phyloP scores from a whole-genome alignment of 2,888 invertebrate genomes.

The Serripes groenlandicus region DNA sequence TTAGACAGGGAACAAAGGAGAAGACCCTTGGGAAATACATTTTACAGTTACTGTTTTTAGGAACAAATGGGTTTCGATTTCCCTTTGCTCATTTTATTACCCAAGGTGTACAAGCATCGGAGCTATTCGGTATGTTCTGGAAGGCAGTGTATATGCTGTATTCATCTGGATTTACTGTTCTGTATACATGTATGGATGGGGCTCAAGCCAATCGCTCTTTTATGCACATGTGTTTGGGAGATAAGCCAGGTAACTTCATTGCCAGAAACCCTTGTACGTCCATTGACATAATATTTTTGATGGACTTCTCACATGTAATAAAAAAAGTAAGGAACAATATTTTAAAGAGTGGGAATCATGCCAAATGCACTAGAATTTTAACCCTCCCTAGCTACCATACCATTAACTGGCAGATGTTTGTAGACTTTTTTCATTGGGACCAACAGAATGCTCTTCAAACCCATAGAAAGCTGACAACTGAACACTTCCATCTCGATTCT shows the following conservation, averaged over 20 bases:
- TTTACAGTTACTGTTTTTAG: conserved; percentile 59
- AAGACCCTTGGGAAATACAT: conserved; percentile 56
- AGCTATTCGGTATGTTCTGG: conserved; percentile 42
- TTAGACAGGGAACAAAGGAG: conserved; percentile 46
- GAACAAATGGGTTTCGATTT: conserved; percentile 58
- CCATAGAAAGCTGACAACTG: conserved; percentile 48
- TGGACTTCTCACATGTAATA: background rate
- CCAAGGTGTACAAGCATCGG: conserved; percentile 26
- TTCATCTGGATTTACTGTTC: conserved; percentile 35
- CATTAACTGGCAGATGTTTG: conserved; percentile 57
- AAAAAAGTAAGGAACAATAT: conserved; percentile 21
- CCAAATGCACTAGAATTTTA: conserved; percentile 31
- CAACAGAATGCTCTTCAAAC: conserved; percentile 35
- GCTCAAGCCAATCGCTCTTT: conserved; percentile 42
- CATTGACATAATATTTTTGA: background rate
- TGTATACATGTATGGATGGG: conserved; percentile 43
- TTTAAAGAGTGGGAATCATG: conserved; percentile 35
- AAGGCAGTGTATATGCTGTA: conserved; percentile 42
- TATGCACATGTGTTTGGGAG: conserved; percentile 13
- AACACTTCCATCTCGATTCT: conserved; percentile 40
- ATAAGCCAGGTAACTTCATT: background rate
- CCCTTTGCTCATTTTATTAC: conserved; percentile 49
- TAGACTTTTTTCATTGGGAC: conserved; percentile 55
- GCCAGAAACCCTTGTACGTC: background rate
- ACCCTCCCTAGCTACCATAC: background rate